Evolutionary conservation across 1,140 invertebrate species (phyloP), one percentile per base, ranked within the genome.

Genomic region (Drosophila cardini): DNA sequence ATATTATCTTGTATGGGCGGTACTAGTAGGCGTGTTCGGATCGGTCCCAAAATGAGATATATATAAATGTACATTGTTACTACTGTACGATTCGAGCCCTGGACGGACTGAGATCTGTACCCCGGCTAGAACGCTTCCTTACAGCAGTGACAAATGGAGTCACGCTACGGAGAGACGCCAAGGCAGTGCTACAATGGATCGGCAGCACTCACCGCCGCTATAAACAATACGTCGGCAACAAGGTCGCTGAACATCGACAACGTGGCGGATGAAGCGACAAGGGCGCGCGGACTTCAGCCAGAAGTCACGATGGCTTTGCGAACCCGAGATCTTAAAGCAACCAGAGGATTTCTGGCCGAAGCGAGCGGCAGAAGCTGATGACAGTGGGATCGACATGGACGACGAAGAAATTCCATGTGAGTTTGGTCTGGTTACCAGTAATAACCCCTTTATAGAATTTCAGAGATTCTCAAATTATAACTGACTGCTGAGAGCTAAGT

Each of bases 221-320:
- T 21, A 71, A 72, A n/a, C 55, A 53, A 40, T 92, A 84, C 76
- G 80, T 92, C 2, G 67, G 72, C 1, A 91, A 91, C 65, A 40
- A 80, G 30, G 75, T 90, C 2, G 30, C 71, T 0, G 56, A 62
- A 30, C 21, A 36, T 42, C 8, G 36, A 26, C 26, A 72, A 67
- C 7, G 43, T 16, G 5, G 30, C 26, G n/a, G 11, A 42, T 13
- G 48, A 40, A 10, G 38, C 13, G 8, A 45, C 43, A 7, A 1
- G 9, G 15, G n/a, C 36, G 36, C 11, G 43, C 13, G 15, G 43
- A 45, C 13, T 15, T 45, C 43, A 45, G 43, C 15, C 43, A 45
- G 15, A 4, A 4, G 13, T 45, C 11, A n/a, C 43, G 43, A 16
- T 45, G 11, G 43, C 11, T 45, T 2, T 7, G 13, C 11, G 43